These are phyloP conservation scores for Dryocosmus kuriphilus DNA, from an alignment of 2,888 invertebrate species.

Conservation along the genomic window DNA sequence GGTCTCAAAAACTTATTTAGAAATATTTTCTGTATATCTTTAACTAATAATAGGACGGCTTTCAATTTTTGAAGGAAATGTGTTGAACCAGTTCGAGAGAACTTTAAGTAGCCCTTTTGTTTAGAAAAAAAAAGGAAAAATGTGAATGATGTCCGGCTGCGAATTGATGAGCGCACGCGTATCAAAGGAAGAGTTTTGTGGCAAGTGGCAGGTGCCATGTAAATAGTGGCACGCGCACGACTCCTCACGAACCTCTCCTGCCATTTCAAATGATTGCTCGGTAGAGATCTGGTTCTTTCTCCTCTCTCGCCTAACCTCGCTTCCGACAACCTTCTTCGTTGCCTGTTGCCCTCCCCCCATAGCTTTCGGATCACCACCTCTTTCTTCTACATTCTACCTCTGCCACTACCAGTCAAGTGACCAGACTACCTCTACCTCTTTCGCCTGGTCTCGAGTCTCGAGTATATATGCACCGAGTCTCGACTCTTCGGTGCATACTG, in stretches of 20 bases:
- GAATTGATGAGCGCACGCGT: conserved; percentile 24
- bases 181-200: conserved; percentile 32
- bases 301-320: conserved; percentile 24
- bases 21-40: not conserved
- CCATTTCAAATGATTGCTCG: conserved; percentile 29
- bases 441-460: conserved; percentile 38
- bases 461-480: conserved; percentile 4
- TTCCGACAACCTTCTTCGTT: conserved; percentile 44
- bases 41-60: not conserved
- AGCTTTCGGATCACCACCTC: conserved; percentile 44
- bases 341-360: conserved; percentile 41
- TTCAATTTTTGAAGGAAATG: not conserved
- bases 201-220: conserved; percentile 65
- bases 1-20: not conserved
- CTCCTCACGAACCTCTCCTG: conserved; percentile 39
- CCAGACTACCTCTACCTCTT: conserved; percentile 15
- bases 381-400: conserved; percentile 45
- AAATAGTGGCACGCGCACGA: conserved; percentile 68
- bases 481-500: conserved; percentile 51
- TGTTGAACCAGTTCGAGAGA: not conserved
- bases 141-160: conserved; percentile 28
- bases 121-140: conserved; percentile 17
- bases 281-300: conserved; percentile 38
- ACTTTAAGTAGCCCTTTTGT: not conserved
- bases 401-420: too few relatives aligned